Evolutionary conservation across 1,140 invertebrate genomes (phyloP).

Genomic region (Andrena cerasifolii): DNA sequence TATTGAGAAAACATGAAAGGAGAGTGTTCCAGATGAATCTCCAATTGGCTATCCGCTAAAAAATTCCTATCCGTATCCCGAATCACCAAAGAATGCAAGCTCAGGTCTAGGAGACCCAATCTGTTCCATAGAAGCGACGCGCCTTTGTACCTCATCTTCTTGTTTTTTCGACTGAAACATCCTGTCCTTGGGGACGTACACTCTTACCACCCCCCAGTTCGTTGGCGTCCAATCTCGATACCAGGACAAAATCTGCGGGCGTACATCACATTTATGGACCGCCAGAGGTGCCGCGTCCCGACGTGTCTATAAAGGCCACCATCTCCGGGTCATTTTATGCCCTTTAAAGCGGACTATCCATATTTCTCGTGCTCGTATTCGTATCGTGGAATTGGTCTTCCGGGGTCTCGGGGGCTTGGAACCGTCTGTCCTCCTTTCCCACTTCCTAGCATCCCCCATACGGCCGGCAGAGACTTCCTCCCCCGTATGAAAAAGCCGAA

Average conservation of each 20-base stretch:
- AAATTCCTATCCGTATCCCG: no score
- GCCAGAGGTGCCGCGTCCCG: constrained; percentile 63
- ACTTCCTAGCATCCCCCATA: constrained; percentile 2
- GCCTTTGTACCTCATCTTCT: no score
- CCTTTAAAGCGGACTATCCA: constrained; percentile 70
- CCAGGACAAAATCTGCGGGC: constrained; percentile 63
- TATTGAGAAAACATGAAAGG: no score
- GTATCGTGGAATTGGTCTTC: constrained; percentile 73
- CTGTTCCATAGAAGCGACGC: no score
- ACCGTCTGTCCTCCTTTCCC: constrained; percentile 27
- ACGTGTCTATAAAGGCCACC: constrained; percentile 69
- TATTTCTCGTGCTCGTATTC: constrained; percentile 70
- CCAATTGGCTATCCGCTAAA: no score
- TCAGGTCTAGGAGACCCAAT: no score
- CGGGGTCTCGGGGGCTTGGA: constrained; percentile 51
- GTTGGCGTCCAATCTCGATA: constrained; percentile 67
- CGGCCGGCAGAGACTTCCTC: constrained; percentile 20
- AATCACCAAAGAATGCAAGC: no score
- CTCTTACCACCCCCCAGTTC: constrained; percentile 5
- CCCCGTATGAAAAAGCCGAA: constrained; percentile 60
- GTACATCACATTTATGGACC: constrained; percentile 74
- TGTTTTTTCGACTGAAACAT: constrained; percentile 20
- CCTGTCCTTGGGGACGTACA: constrained; percentile 9
- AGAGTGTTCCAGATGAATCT: no score
- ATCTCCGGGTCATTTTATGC: constrained; percentile 74